These are phyloP conservation scores for Coenobita brevimanus DNA, from an alignment of 1,140 invertebrate genomes.

Conservation along the genomic window DNA sequence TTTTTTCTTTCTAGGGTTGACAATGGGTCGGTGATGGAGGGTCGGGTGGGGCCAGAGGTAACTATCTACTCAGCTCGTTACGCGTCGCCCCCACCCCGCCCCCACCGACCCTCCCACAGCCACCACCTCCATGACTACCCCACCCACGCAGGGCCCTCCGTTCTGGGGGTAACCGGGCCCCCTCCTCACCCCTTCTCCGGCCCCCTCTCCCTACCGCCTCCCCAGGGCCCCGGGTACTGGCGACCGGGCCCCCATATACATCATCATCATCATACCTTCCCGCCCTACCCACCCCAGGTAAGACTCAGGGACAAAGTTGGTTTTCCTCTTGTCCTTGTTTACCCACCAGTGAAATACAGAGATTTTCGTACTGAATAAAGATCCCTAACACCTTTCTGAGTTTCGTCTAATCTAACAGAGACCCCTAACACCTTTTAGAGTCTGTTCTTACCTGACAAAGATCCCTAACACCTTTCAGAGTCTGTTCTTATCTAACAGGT, in stretches of 20 bases:
- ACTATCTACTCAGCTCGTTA: conserved; percentile 57
- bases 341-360: too few species aligned
- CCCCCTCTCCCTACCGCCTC: conserved; percentile 34
- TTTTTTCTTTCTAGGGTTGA: conserved; percentile 34
- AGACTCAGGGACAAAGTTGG: too few species aligned
- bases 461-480: too few species aligned
- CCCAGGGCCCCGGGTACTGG: conserved; percentile 30
- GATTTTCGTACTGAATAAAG: too few species aligned
- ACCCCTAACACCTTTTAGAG: too few species aligned
- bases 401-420: too few species aligned
- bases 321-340: too few species aligned
- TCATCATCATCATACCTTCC: conserved; percentile 47
- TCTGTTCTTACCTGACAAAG: too few species aligned
- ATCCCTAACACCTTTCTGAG: too few species aligned
- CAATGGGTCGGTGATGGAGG: conserved; percentile 52
- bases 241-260: not conserved
- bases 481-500: too few species aligned
- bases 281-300: conserved; percentile 4
- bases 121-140: conserved; percentile 36
- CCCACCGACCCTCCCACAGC: conserved; percentile 13
- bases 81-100: conserved; percentile 43
- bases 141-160: not conserved
- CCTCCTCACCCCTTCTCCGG: not conserved
- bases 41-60: conserved; percentile 35
- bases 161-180: conserved; percentile 7